A percentile compares a stretch with the other conserved stretches of the same genome.
Conservation (phyloP, 2,797 vertebrate species). For the Podargus strigoides region DNA sequence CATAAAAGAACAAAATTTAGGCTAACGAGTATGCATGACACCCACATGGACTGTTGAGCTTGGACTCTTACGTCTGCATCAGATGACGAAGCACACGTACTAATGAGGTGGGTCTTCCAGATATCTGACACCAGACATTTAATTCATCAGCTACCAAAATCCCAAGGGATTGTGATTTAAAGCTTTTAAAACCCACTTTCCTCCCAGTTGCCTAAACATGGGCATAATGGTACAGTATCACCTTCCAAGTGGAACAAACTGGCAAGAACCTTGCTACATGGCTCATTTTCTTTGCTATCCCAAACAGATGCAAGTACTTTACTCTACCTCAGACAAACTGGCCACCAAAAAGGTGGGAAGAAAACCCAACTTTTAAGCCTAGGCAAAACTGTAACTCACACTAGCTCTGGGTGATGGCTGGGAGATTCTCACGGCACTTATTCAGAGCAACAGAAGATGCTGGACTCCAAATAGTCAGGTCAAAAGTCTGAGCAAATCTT, state of each 20-base stretch:
- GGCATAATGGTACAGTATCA: not conserved
- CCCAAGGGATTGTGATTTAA: not conserved
- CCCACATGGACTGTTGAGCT: not conserved
- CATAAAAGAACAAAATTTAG: not conserved
- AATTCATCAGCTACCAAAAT: not conserved
- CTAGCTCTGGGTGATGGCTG: not conserved
- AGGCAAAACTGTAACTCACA: not conserved
- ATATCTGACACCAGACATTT: not conserved
- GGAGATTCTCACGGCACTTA: not conserved
- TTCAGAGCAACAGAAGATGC: not conserved
- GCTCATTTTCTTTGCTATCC: not conserved
- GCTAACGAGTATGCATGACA: not conserved
- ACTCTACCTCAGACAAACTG: not conserved
- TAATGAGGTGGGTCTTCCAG: not conserved
- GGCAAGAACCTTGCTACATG: not conserved
- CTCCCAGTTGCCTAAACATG: not conserved
- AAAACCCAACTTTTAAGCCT: not conserved
- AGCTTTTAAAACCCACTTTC: not conserved
- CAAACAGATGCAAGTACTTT: not conserved
- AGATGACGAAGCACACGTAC: accelerated
- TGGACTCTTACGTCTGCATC: not conserved
- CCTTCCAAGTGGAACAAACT: not conserved
- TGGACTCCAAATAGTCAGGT: not conserved
- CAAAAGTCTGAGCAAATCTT: slow-evolving; percentile 43
- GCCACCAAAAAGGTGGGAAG: not conserved